These are phyloP conservation scores for Plotosus lineatus DNA, from an alignment of 2,113 vertebrate genomes.

Conservation along the genomic window DNA sequence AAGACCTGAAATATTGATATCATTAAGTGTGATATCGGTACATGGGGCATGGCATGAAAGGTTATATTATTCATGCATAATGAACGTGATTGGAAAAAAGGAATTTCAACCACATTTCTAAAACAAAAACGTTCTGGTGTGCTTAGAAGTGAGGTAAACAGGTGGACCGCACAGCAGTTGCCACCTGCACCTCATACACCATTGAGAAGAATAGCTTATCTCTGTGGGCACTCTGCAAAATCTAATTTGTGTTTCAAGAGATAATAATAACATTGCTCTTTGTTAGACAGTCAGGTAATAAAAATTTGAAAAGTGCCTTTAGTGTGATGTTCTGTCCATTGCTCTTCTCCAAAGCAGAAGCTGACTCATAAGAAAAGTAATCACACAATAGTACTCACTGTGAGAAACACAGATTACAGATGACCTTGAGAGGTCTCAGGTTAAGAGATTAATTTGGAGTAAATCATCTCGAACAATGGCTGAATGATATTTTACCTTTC, in stretches of 20 bases:
- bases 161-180: slow-evolving; percentile 30
- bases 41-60: no score
- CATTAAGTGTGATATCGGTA: no score
- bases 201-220: slow-evolving; percentile 1
- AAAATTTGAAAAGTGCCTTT: not conserved
- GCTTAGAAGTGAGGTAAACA: not conserved
- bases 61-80: no score
- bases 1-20: no score
- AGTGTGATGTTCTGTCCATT: not conserved
- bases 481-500: not conserved
- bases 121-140: not conserved
- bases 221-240: not conserved
- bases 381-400: not conserved
- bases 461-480: not conserved
- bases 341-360: not conserved
- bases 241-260: slow-evolving; percentile 23
- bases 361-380: not conserved
- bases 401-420: not conserved
- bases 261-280: not conserved
- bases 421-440: not conserved
- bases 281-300: slow-evolving; percentile 2
- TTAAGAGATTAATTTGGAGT: not conserved
- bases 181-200: not conserved
- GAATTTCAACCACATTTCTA: no score
- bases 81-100: no score